These are phyloP conservation scores for Laticauda laticaudata DNA, from an alignment of 2,113 vertebrate species.

Conservation along the genomic window DNA sequence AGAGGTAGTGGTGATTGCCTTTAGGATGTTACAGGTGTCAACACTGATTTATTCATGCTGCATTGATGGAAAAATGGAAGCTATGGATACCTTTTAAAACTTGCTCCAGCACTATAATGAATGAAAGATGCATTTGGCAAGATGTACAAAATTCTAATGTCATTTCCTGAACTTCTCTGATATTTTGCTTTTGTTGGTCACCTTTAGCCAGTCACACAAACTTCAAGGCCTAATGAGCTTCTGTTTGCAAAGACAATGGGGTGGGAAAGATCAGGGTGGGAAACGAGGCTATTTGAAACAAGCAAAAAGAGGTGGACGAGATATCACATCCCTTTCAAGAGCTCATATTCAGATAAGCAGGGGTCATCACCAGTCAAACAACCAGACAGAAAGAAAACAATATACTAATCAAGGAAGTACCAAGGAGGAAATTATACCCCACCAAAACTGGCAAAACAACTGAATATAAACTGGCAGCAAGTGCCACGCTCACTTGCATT, in stretches of 20 bases:
- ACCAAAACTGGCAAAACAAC: background rate
- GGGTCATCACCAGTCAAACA: background rate
- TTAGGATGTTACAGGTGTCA: constrained; percentile 21
- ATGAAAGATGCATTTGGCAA: constrained; percentile 5
- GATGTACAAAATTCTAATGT: constrained; percentile 12
- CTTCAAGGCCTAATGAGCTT: background rate
- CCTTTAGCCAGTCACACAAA: background rate
- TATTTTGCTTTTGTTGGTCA: background rate
- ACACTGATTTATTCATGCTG: constrained; percentile 7
- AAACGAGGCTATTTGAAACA: background rate
- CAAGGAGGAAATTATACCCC: background rate
- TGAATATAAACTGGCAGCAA: background rate
- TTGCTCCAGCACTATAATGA: constrained; percentile 30
- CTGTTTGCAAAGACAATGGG: background rate
- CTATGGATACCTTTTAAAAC: constrained; percentile 8
- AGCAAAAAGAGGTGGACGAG: background rate
- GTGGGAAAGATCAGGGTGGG: background rate
- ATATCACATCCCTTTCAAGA: background rate
- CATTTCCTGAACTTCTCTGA: background rate
- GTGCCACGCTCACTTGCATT: background rate
- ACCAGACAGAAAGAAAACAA: background rate
- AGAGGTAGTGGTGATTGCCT: background rate
- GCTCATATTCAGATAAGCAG: background rate
- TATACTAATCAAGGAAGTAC: background rate
- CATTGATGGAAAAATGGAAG: background rate